Evolutionary conservation across 2,888 invertebrate species (phyloP), one percentile per base, ranked within the genome.

Genomic region (Lissonota sp.): DNA sequence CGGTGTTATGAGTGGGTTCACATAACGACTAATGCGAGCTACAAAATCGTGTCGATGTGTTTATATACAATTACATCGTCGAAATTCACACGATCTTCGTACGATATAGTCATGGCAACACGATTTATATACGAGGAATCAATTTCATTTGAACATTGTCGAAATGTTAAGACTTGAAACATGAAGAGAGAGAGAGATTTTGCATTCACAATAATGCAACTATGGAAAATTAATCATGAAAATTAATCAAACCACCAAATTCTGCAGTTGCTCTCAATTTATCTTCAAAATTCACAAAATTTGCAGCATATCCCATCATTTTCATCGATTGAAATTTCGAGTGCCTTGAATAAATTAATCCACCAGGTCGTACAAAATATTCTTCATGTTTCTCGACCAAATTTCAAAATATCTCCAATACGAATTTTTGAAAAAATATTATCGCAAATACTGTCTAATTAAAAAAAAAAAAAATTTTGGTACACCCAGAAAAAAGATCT

Each of bases 61-160:
- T 79, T 46, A 70, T 73, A 67, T 57, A 71, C 79, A 77, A 42
- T 79, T 82, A 66, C 51, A 66, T 63, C 49, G 57, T 66, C n/a
- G 37, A 12, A 10, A 8, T 12, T 14, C 14, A 40, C 44, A 5
- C 16, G 53, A 53, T 53, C 42, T 12, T 49, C 60, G 37, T 51
- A 58, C 37, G 53, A 53, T 69, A 53, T 69, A 67, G 60, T 62
- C 75, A 69, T 75, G 75, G 58, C 74, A 63, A 58, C 63, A 42
- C 64, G 49, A 74, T 79, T 79, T 69, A 78, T 60, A 71, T 46
- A 44, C 73, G 69, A 69, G 74, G 51, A 58, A 60, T 14, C 40
- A 40, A 40, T 57, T 75, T 75, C 67, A 75, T 75, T 62, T 37
- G 37, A 53, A 62, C 67, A 46, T 60, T 67, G 57, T 64, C 69